A percentile compares a stretch with the other conserved stretches of the same genome.
Conservation (phyloP, 2,888 invertebrate species). For the Xestia rhomboidea region DNA sequence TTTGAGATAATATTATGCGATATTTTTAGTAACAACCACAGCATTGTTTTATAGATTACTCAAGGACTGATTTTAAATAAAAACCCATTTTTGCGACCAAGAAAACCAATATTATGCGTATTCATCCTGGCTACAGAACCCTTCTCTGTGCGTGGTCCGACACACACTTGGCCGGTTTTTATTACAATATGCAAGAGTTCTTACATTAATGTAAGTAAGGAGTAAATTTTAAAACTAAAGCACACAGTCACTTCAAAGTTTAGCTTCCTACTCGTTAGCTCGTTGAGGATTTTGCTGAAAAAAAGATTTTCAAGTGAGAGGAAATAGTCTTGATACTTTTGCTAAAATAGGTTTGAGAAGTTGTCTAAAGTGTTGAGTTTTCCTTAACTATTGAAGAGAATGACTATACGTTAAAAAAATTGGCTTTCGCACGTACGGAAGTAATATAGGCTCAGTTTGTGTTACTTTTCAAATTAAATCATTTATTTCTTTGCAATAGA, state of each 20-base stretch:
- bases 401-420: too few species aligned
- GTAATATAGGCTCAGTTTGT: too few species aligned
- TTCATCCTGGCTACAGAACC: neutral
- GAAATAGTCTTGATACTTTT: slow-evolving; percentile 24
- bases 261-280: neutral
- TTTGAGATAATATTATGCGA: too few species aligned
- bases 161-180: neutral
- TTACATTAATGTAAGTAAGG: too few species aligned
- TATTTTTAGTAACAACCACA: too few species aligned
- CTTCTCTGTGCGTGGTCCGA: too few species aligned
- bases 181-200: neutral
- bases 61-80: too few species aligned
- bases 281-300: neutral
- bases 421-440: neutral
- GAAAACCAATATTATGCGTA: neutral
- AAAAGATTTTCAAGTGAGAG: neutral
- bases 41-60: too few species aligned
- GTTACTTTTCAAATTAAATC: too few species aligned
- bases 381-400: neutral
- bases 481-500: too few species aligned
- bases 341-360: neutral
- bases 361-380: too few species aligned
- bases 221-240: slow-evolving; percentile 7
- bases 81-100: neutral
- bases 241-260: neutral